Evolutionary conservation across 2,113 vertebrate species (phyloP), one percentile per base, ranked within the genome.

Genomic region (Bubalus kerabau): DNA sequence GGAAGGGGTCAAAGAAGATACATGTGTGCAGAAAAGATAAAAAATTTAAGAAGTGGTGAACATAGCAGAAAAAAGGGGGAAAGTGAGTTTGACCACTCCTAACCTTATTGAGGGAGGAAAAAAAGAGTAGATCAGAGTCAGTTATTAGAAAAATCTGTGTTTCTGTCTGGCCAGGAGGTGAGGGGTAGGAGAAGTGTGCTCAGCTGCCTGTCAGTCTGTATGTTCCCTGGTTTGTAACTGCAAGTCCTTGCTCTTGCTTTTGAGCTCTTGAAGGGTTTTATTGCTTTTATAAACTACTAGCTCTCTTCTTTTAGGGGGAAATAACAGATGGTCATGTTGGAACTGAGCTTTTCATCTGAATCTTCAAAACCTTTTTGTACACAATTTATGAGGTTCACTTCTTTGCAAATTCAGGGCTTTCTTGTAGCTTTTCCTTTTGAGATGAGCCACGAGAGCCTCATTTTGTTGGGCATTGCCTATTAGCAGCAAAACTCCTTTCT

Each of bases 291-390:
- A 97, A 97, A 96, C 91, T 95, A 95, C 95, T 89, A 87, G 91
- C 96, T 95, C 93, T 98, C 97, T 95, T 96, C 96, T 97, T 97
- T 97, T 81, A 97, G 78, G 71, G 56, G 62, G 83, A 96, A 96
- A 95, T 98, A 97, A 98, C 98, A 98, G 98, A 98, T 98, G 98
- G 97, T 40, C 91, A 67, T 97, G 93, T 95, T 97, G 96, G 92
- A 98, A 96, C 91, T 95, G 95, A 98, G 96, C 96, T 97, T 98
- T 98, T 97, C 95, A 97, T 98, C 97, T 95, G 97, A 96, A 98
- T 98, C 97, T 98, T 98, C 98, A 98, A 97, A 98, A 97, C 97
- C 97, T 98, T 97, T 98, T 98, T 97, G 97, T 93, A 76, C 60
- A 98, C 96, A 98, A 97, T 97, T 98, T 98, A 95, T 98, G 97